phyloP scores from a whole-genome alignment of 2,113 vertebrate species.

The Cettia cetti region DNA sequence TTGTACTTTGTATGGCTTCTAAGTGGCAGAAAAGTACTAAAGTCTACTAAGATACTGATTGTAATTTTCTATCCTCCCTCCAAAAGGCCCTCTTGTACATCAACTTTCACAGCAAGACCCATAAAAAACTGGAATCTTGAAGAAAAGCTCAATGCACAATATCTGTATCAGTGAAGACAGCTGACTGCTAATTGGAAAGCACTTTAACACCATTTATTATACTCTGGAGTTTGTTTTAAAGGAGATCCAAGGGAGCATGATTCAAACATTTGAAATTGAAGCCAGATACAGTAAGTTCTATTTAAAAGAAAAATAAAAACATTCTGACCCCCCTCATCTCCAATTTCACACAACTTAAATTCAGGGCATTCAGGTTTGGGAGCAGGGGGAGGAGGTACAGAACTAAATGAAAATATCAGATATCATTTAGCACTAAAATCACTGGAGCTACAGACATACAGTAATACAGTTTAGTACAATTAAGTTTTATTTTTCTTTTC shows the following conservation, averaged over 20 bases:
- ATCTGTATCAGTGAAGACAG: neutral
- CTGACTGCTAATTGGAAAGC: neutral
- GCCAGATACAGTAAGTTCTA: neutral
- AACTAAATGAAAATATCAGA: neutral
- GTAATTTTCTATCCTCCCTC: neutral
- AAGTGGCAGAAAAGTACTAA: neutral
- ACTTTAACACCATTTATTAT: neutral
- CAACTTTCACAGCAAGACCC: neutral
- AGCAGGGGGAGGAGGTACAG: neutral
- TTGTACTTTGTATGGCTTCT: neutral
- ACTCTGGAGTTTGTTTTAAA: neutral
- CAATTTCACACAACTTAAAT: neutral
- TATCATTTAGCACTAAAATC: neutral
- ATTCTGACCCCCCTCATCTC: neutral
- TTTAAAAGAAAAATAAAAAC: neutral
- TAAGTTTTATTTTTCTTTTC: neutral
- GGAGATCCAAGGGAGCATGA: neutral
- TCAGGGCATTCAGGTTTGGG: neutral
- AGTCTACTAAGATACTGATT: neutral
- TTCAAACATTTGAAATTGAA: neutral
- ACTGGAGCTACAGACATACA: neutral
- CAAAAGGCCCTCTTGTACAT: neutral
- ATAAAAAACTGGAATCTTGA: neutral
- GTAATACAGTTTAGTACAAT: neutral
- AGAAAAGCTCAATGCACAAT: neutral